Evolutionary conservation across 2,113 vertebrate species (phyloP).

Genomic region (Solenodon paradoxus): DNA sequence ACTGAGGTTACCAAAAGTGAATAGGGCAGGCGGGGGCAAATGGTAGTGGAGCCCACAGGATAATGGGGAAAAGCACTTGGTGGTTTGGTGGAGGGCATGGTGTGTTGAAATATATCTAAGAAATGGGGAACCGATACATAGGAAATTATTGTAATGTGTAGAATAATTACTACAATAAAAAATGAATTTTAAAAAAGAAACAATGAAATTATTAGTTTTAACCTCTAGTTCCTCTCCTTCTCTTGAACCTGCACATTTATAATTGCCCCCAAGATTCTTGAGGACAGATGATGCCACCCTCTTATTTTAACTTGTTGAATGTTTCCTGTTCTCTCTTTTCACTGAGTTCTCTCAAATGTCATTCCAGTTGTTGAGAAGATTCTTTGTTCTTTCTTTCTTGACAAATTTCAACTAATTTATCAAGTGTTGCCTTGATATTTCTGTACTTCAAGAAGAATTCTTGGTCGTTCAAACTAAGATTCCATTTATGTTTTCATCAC

Average conservation of each 20-base stretch:
- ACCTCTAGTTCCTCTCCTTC: not conserved
- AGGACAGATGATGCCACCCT: not conserved
- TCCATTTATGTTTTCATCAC: not conserved
- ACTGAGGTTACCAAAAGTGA: too few relatives aligned
- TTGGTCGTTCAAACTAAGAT: not conserved
- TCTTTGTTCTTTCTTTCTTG: not conserved
- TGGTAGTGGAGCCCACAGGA: too few relatives aligned
- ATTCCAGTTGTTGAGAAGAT: not conserved
- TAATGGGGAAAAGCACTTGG: too few relatives aligned
- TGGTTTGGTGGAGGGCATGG: too few relatives aligned
- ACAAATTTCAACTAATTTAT: not conserved
- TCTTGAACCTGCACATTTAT: not conserved
- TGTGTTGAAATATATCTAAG: too few relatives aligned
- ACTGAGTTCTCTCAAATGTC: not conserved
- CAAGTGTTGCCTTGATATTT: constrained; percentile 1
- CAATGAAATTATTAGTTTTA: too few relatives aligned
- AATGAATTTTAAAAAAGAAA: too few relatives aligned
- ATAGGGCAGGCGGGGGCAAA: too few relatives aligned
- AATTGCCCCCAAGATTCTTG: not conserved
- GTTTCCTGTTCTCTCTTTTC: not conserved
- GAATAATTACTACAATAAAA: too few relatives aligned
- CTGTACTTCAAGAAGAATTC: not conserved
- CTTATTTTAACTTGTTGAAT: not conserved
- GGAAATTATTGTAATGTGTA: too few relatives aligned
- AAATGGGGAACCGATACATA: too few relatives aligned